A percentile compares a stretch with the other conserved stretches of the same genome.
phyloP scores from a whole-genome alignment of 2,888 invertebrate species.

The Acleris cristana region DNA sequence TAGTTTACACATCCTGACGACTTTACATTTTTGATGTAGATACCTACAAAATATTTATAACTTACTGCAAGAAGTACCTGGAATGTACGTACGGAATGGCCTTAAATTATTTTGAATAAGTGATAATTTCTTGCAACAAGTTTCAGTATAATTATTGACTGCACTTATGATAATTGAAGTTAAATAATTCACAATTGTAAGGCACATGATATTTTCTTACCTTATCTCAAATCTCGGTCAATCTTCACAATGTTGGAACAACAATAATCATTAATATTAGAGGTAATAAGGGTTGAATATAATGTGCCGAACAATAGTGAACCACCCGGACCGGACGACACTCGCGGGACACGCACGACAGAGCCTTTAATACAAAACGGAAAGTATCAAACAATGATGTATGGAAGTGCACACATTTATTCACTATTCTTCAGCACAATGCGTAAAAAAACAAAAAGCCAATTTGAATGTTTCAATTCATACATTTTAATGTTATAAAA shows the following conservation, averaged over 20 bases:
- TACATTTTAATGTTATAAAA: constrained; percentile 72
- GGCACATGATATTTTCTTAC: constrained; percentile 82
- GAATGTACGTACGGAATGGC: too few relatives aligned
- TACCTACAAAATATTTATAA: too few relatives aligned
- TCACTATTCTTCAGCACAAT: constrained; percentile 85
- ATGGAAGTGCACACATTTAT: constrained; percentile 76
- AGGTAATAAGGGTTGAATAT: constrained; percentile 57
- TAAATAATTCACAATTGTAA: constrained; percentile 66
- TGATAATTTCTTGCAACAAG: too few relatives aligned
- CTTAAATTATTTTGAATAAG: too few relatives aligned
- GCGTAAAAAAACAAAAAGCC: constrained; percentile 61
- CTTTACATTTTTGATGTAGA: too few relatives aligned
- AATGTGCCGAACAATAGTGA: constrained; percentile 94
- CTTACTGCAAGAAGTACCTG: too few relatives aligned
- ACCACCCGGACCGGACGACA: constrained; percentile 72
- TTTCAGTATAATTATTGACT: neutral
- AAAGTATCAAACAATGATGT: constrained; percentile 58
- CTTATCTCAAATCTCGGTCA: constrained; percentile 49
- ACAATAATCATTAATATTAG: constrained; percentile 41
- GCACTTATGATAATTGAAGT: too few relatives aligned
- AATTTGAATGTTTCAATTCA: constrained; percentile 51
- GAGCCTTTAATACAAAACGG: constrained; percentile 34
- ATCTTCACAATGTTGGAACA: constrained; percentile 50
- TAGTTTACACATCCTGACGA: too few relatives aligned
- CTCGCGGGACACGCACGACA: constrained; percentile 43